A percentile compares a stretch with the other conserved stretches of the same genome.
phyloP scores from a whole-genome alignment of 2,797 vertebrate genomes.

The Leuciscus waleckii region DNA sequence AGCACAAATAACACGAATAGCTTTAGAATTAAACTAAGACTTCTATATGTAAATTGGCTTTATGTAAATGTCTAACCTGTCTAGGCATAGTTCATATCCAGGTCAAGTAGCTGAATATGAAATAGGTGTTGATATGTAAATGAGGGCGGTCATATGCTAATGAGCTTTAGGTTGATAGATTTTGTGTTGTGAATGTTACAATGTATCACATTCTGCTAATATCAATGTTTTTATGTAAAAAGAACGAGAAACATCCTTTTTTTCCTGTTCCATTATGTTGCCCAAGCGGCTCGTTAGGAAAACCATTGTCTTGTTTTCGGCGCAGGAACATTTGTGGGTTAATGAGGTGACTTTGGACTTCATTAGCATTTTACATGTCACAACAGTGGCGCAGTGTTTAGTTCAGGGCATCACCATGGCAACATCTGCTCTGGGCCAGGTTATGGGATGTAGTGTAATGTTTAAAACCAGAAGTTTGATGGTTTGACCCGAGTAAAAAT shows the following conservation, averaged over 20 bases:
- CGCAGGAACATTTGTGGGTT: slow-evolving; percentile 31
- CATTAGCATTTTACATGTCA: slow-evolving; percentile 45
- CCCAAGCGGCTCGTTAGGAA: neutral
- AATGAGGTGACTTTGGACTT: slow-evolving; percentile 45
- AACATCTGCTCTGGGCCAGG: slow-evolving; percentile 30
- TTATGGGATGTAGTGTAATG: slow-evolving; percentile 1
- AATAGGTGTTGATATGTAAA: slow-evolving; percentile 2
- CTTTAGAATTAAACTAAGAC: neutral
- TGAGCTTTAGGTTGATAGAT: neutral
- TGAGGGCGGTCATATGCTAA: neutral
- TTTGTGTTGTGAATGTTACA: neutral
- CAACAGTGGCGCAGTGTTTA: slow-evolving; percentile 17
- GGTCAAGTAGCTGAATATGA: neutral
- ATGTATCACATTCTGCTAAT: no score
- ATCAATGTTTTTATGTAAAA: neutral
- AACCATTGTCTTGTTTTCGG: slow-evolving; percentile 4
- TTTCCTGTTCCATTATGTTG: neutral
- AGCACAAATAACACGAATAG: no score
- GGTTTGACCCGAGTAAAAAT: slow-evolving; percentile 16
- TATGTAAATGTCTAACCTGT: neutral
- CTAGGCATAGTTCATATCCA: neutral
- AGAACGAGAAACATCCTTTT: neutral
- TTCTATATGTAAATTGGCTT: neutral
- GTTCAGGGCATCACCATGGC: slow-evolving; percentile 42
- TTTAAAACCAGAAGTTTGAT: neutral